Evolutionary conservation across 2,888 invertebrate species (phyloP).

Genomic region (Athetis lepigone): DNA sequence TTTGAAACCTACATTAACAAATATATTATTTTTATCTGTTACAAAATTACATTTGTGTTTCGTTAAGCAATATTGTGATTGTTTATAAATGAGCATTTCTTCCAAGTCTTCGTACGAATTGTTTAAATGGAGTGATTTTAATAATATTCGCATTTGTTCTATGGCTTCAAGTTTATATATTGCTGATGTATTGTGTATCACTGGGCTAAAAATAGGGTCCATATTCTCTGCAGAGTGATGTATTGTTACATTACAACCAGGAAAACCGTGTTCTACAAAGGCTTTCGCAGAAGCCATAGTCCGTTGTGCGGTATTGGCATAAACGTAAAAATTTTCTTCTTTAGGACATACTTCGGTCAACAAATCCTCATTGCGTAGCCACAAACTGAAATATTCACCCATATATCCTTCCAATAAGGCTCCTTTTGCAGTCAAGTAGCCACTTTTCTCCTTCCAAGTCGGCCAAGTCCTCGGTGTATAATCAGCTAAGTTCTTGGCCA

Average conservation of each 20-base stretch:
- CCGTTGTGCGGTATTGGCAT: slow-evolving; percentile 81
- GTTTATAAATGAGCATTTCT: slow-evolving; percentile 77
- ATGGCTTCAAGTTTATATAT: slow-evolving; percentile 71
- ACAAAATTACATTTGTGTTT: slow-evolving; percentile 76
- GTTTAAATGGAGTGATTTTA: slow-evolving; percentile 74
- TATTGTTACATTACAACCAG: slow-evolving; percentile 77
- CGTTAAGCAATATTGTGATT: slow-evolving; percentile 76
- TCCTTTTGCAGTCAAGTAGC: slow-evolving; percentile 80
- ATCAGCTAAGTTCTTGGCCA: slow-evolving; percentile 73
- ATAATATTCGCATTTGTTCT: slow-evolving; percentile 72
- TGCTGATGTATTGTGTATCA: slow-evolving; percentile 77
- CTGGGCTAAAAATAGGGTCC: slow-evolving; percentile 81
- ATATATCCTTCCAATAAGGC: slow-evolving; percentile 78
- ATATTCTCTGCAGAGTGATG: slow-evolving; percentile 69
- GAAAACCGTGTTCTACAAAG: slow-evolving; percentile 78
- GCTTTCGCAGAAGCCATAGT: slow-evolving; percentile 80
- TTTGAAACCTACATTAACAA: slow-evolving; percentile 71
- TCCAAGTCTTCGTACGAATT: slow-evolving; percentile 73
- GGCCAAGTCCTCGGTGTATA: slow-evolving; percentile 80
- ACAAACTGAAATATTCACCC: slow-evolving; percentile 75
- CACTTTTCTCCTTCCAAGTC: slow-evolving; percentile 75
- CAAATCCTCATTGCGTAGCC: slow-evolving; percentile 73
- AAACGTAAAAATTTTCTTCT: slow-evolving; percentile 77
- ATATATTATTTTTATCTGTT: slow-evolving; percentile 71
- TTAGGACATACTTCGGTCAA: slow-evolving; percentile 71